phyloP scores from a whole-genome alignment of 1,140 invertebrate species.

The Tetragnatha versicolor region DNA sequence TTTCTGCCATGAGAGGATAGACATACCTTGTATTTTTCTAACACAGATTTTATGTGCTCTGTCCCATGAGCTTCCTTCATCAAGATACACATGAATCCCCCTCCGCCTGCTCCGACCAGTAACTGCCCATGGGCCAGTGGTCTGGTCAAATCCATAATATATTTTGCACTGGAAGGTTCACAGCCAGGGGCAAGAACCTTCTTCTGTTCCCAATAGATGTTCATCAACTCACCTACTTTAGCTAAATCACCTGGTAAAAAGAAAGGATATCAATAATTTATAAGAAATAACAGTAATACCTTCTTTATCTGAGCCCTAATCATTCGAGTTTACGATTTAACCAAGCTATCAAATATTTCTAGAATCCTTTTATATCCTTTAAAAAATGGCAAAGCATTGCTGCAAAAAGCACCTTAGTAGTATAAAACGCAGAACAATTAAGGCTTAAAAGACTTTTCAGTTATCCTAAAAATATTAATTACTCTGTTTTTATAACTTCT shows the following conservation, averaged over 20 bases:
- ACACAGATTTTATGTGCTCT: slow-evolving; percentile 52
- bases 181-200: slow-evolving; percentile 67
- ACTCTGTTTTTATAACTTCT: too few species aligned
- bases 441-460: too few species aligned
- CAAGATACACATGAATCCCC: slow-evolving; percentile 66
- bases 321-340: too few species aligned
- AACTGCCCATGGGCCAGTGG: slow-evolving; percentile 61
- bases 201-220: slow-evolving; percentile 66
- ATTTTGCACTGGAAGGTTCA: slow-evolving; percentile 63
- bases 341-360: too few species aligned
- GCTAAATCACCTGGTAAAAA: slow-evolving; percentile 61
- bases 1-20: neutral
- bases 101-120: slow-evolving; percentile 67
- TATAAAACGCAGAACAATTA: too few species aligned
- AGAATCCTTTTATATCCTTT: too few species aligned
- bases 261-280: too few species aligned
- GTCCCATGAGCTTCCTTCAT: slow-evolving; percentile 60
- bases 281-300: too few species aligned
- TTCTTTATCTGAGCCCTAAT: too few species aligned
- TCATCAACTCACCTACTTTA: slow-evolving; percentile 63
- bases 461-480: too few species aligned
- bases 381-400: too few species aligned
- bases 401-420: too few species aligned
- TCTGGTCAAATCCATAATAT: slow-evolving; percentile 61
- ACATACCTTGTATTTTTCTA: slow-evolving; percentile 5